Percentiles rank a stretch among this genome's conserved stretches.
phyloP scores from a whole-genome alignment of 1,140 invertebrate species.

The Alviniconcha marisindica region DNA sequence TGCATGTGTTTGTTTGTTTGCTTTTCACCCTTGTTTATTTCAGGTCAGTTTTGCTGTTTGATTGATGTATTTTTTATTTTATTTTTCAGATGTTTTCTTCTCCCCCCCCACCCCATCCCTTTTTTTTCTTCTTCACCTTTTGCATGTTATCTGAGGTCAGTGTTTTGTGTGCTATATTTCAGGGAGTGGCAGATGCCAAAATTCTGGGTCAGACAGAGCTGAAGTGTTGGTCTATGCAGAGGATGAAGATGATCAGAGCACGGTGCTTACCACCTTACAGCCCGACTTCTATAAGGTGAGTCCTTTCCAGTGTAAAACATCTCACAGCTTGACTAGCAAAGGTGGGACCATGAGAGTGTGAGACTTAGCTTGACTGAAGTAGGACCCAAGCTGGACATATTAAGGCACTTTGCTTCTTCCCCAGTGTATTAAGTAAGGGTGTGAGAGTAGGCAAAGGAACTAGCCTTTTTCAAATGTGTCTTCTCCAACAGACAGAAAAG shows the following conservation, averaged over 20 bases:
- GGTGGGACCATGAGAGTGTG: too few species aligned
- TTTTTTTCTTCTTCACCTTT: not conserved
- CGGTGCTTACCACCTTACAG: conserved; percentile 52
- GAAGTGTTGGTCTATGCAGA: conserved; percentile 68
- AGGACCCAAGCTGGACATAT: too few species aligned
- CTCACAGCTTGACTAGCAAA: too few species aligned
- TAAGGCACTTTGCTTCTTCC: too few species aligned
- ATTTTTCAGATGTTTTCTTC: not conserved
- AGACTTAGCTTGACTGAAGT: too few species aligned
- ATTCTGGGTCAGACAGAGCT: conserved; percentile 41
- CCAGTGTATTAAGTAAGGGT: too few species aligned
- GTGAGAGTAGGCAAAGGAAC: too few species aligned
- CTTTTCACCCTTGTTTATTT: not conserved
- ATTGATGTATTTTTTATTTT: not conserved
- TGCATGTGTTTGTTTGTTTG: not conserved
- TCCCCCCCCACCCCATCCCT: not conserved
- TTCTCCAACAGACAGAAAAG: too few species aligned
- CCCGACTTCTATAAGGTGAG: conserved; percentile 45
- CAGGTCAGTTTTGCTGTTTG: too few species aligned
- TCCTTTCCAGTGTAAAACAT: too few species aligned
- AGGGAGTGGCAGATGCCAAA: conserved; percentile 59
- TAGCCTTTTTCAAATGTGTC: too few species aligned
- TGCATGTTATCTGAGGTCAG: not conserved
- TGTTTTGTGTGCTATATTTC: not conserved
- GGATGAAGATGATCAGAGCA: conserved; percentile 64